Conservation (phyloP, 2,888 invertebrate species). For the Dinocampus coccinellae region DNA sequence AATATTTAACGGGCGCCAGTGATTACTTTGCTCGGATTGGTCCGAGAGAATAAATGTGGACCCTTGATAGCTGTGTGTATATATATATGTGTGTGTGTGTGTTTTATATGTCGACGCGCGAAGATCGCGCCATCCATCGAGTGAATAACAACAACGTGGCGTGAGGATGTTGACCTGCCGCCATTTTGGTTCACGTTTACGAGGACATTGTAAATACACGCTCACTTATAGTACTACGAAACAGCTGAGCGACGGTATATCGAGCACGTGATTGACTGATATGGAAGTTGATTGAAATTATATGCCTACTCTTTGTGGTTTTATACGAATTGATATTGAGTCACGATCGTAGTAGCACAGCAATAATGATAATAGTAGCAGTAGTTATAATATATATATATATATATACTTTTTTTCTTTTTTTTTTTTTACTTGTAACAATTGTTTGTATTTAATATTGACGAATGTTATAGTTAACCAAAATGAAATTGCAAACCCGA, state of each 20-base stretch:
- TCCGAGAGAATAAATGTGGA: background rate
- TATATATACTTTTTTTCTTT: background rate
- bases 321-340: background rate
- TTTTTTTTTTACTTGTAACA: background rate
- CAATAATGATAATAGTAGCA: too few relatives aligned
- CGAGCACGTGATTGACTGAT: constrained; percentile 11
- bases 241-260: constrained; percentile 49
- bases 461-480: background rate
- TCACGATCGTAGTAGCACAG: too few relatives aligned
- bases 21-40: constrained; percentile 1
- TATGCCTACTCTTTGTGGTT: background rate
- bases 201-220: constrained; percentile 25
- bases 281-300: background rate
- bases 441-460: background rate
- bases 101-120: background rate
- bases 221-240: constrained; percentile 61
- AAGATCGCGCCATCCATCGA: background rate
- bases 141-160: constrained; percentile 38
- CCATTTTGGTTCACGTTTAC: constrained; percentile 61
- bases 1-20: constrained; percentile 34
- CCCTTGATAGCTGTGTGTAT: background rate
- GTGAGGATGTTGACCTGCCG: constrained; percentile 70
- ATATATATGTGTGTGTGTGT: background rate
- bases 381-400: background rate
- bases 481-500: background rate